Evolutionary conservation across 2,888 invertebrate genomes (phyloP), one percentile per base, ranked within the genome.

Genomic region (Apocheima hispidaria): DNA sequence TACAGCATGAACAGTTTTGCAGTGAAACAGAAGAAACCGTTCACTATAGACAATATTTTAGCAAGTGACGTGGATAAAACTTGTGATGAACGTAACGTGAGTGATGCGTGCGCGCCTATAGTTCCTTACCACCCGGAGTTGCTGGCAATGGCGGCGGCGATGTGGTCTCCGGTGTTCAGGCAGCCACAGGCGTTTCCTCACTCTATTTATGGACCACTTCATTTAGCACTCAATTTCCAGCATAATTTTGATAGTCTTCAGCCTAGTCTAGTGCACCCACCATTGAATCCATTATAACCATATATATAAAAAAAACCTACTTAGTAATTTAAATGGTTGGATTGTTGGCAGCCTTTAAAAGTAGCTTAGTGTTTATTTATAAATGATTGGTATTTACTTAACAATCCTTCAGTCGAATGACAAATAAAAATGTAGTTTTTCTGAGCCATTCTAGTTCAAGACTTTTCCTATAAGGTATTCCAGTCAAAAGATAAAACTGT

Each of bases 21-120:
- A 60, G 75, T 75, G 44, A 81, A 94, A 63, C 94, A 94, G 30
- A 96, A 95, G 75, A 93, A 95, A 66, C 93, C 96, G 1, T 97
- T 97, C 78, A 97, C 97, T 26, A 97, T 97, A 73, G 97, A 97
- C 83, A 97, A 96, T 87, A 94, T 97, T 65, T 96, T 97, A 66
- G 95, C 95, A 2, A 96, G 96, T 46, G 96, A 96, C 72, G 92
- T 92, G 70, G 87, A 87, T 54, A 70, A 75, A 59, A 56, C 63
- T 41, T 70, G 68, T 35, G 71, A 66, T 60, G 79, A 72, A 21
- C 49, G 44, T 66, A 74, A 72, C 26, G 77, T 80, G 20, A 82
- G 85, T 41, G 75, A 64, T 21, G 75, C 74, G 61, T 71, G 68
- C 56, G 63, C 51, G 5, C 68, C 69, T 26, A 49, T 69, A 30